phyloP scores from a whole-genome alignment of 2,888 invertebrate genomes.

The Temnothorax unifasciatus region DNA sequence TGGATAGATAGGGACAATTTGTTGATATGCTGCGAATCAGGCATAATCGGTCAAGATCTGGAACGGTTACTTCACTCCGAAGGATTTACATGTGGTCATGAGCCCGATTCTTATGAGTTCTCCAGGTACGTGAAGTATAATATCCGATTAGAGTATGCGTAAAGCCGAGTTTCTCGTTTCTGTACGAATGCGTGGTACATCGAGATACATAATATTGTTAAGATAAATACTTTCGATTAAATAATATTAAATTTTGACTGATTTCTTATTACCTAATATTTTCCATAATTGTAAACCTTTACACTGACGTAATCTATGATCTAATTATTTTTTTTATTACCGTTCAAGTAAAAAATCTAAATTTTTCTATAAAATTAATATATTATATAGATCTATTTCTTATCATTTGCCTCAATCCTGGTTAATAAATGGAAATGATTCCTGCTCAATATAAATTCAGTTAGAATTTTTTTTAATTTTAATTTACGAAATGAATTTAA shows the following conservation, averaged over 20 bases:
- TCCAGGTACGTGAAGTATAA: constrained; percentile 88
- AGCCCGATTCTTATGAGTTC: constrained; percentile 99
- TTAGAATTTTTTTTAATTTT: not conserved
- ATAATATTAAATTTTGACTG: too few species aligned
- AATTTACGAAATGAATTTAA: constrained; percentile 11
- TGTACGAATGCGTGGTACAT: too few species aligned
- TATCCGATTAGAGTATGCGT: too few species aligned
- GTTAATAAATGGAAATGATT: not conserved
- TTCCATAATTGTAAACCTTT: too few species aligned
- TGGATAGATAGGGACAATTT: constrained; percentile 97
- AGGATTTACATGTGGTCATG: constrained; percentile 97
- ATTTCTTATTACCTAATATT: too few species aligned
- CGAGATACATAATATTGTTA: too few species aligned
- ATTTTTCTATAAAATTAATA: too few species aligned
- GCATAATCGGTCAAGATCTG: constrained; percentile 97
- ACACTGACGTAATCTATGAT: too few species aligned
- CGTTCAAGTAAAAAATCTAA: too few species aligned
- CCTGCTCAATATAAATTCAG: not conserved
- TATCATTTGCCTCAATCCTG: not conserved
- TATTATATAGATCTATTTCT: not conserved
- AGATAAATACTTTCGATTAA: too few species aligned
- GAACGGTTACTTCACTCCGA: constrained; percentile 93
- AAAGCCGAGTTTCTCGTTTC: too few species aligned
- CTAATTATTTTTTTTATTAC: too few species aligned
- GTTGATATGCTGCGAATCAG: constrained; percentile 94